Percentiles rank a stretch among this genome's conserved stretches.
Evolutionary conservation across 2,797 vertebrate species (phyloP).

Genomic region (Limnodromus scolopaceus): DNA sequence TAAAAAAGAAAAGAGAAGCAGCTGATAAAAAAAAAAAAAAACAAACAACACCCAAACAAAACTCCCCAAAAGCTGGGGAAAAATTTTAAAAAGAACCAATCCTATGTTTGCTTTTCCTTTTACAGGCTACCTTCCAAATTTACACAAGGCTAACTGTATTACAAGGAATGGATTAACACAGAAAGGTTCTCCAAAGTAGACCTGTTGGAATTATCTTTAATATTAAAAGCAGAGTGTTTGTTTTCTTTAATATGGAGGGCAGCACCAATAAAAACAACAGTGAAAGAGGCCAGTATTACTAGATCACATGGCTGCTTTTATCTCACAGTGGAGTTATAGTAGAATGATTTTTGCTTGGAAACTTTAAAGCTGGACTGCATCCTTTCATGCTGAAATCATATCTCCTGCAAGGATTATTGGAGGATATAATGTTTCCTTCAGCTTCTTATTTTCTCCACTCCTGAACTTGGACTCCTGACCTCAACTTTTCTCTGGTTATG

Average conservation of each 20-base stretch:
- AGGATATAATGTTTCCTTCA: conserved; percentile 60
- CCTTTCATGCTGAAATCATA: conserved; percentile 71
- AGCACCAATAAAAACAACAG: conserved; percentile 60
- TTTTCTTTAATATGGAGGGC: conserved; percentile 59
- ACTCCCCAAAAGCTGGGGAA: neutral
- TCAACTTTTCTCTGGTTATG: conserved; percentile 52
- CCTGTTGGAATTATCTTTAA: conserved; percentile 61
- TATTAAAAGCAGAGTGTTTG: conserved; percentile 63
- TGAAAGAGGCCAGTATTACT: conserved; percentile 51
- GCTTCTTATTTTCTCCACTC: conserved; percentile 58
- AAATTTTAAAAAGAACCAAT: neutral
- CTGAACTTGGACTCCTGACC: conserved; percentile 68
- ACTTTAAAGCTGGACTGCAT: conserved; percentile 60
- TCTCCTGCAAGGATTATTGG: conserved; percentile 67
- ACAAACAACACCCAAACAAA: neutral
- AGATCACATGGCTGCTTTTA: conserved; percentile 67
- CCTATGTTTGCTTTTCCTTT: conserved; percentile 48
- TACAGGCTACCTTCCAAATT: conserved; percentile 27
- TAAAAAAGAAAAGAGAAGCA: neutral
- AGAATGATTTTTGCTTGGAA: conserved; percentile 68
- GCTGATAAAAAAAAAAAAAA: neutral
- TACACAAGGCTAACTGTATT: conserved; percentile 46
- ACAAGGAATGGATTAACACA: conserved; percentile 57
- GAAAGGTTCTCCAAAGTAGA: conserved; percentile 45
- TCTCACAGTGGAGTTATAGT: conserved; percentile 54